A percentile compares a stretch with the other conserved stretches of the same genome.
Conservation (phyloP, 2,113 vertebrate species). For the Neogale vison region DNA sequence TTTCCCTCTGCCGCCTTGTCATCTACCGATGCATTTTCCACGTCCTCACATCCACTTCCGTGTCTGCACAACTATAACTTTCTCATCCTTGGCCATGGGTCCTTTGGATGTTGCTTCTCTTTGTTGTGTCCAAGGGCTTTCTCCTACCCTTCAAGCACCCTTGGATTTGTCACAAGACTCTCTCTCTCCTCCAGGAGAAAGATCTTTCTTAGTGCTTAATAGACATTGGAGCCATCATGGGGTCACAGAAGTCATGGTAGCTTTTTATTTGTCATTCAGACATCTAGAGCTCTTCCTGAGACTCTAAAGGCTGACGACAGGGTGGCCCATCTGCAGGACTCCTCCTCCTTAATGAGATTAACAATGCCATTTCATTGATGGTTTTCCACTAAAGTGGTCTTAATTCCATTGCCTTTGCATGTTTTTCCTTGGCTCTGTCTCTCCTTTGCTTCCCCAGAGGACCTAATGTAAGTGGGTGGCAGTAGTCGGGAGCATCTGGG, state of each 20-base stretch:
- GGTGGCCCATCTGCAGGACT: background rate
- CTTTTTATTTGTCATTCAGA: conserved; percentile 56
- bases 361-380: conserved; percentile 38
- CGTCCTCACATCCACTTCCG: accelerated
- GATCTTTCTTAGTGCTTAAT: conserved; percentile 34
- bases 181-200: background rate
- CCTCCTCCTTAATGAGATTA: conserved; percentile 48
- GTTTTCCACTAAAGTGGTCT: background rate
- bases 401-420: conserved; percentile 17
- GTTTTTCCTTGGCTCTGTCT: background rate
- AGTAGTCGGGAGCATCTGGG: background rate
- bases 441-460: conserved; percentile 8
- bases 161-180: conserved; percentile 9
- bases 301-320: background rate
- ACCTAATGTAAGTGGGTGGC: background rate
- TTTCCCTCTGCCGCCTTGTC: background rate
- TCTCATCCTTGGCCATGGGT: background rate
- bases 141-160: background rate
- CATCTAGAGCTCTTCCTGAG: background rate
- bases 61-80: background rate
- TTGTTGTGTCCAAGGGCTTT: background rate
- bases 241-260: conserved; percentile 19
- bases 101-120: background rate
- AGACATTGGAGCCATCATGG: background rate
- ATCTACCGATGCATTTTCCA: background rate